Conservation (phyloP, 2,113 vertebrate species). For the Phasianus colchicus region DNA sequence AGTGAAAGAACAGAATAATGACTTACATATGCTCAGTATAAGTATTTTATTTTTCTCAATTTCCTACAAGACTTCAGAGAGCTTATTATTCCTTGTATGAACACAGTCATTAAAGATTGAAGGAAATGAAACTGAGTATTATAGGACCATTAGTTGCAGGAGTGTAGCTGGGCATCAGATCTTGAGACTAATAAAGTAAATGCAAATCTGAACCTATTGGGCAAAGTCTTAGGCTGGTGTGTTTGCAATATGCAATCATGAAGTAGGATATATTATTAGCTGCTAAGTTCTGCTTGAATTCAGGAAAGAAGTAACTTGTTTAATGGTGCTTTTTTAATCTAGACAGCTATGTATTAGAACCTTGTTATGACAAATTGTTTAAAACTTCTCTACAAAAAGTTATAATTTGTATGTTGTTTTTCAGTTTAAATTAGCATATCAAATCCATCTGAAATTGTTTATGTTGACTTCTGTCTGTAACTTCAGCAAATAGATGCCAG, state of each 20-base stretch:
- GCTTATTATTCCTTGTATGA: not conserved
- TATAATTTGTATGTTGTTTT: accelerated
- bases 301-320: not conserved
- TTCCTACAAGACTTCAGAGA: not conserved
- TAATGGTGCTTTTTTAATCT: not conserved
- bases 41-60: not conserved
- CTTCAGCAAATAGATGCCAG: not conserved
- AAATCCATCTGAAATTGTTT: not conserved
- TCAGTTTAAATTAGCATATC: not conserved
- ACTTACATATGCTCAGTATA: not conserved
- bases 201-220: not conserved
- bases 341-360: not conserved
- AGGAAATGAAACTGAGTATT: not conserved
- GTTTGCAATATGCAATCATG: not conserved
- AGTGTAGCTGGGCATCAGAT: not conserved
- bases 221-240: not conserved
- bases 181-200: not conserved
- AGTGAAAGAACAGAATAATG: not conserved
- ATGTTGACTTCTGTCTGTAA: not conserved
- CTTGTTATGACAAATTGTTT: not conserved
- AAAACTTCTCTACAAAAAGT: not conserved
- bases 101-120: not conserved
- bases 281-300: not conserved
- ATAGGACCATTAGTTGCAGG: not conserved
- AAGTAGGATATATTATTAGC: not conserved